A percentile compares a stretch with the other conserved stretches of the same genome.
phyloP scores from a whole-genome alignment of 2,797 vertebrate species.

The Craterocephalus amniculus region DNA sequence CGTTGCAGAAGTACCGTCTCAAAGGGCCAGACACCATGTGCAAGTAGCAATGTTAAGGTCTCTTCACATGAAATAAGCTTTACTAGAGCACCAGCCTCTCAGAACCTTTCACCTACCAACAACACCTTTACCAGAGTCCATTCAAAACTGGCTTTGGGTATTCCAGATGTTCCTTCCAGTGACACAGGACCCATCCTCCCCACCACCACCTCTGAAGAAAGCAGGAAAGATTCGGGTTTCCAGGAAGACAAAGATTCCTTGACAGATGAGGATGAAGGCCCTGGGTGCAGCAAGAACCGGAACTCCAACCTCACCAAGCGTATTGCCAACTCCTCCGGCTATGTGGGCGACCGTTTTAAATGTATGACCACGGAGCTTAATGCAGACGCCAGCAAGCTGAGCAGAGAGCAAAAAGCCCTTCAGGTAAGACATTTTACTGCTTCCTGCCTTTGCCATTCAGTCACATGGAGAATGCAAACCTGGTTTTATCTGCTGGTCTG shows the following conservation, averaged over 20 bases:
- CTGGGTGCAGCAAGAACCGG: conserved; percentile 80
- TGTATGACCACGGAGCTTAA: conserved; percentile 90
- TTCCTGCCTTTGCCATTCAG: background rate
- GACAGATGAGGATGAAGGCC: conserved; percentile 77
- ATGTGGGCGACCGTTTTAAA: conserved; percentile 91
- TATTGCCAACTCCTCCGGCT: conserved; percentile 91
- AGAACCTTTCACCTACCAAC: conserved; percentile 4
- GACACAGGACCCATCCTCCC: background rate
- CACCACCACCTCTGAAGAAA: conserved; percentile 59
- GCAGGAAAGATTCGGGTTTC: conserved; percentile 75
- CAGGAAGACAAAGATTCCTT: conserved; percentile 64
- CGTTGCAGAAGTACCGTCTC: conserved; percentile 1
- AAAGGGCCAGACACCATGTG: conserved; percentile 6
- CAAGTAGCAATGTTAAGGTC: background rate
- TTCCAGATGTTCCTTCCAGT: background rate
- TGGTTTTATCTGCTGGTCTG: conserved; percentile 28
- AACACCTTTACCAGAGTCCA: conserved; percentile 1
- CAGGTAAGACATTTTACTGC: conserved; percentile 85
- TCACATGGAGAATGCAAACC: background rate
- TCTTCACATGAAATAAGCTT: conserved; percentile 12
- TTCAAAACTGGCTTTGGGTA: conserved; percentile 3
- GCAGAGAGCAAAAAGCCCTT: conserved; percentile 90
- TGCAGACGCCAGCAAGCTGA: conserved; percentile 90
- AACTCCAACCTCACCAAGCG: conserved; percentile 88
- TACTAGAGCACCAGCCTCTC: conserved; percentile 4